Base-by-base conservation (phyloP, 1,140 invertebrate genomes). In the Leguminivora glycinivorella region DNA sequence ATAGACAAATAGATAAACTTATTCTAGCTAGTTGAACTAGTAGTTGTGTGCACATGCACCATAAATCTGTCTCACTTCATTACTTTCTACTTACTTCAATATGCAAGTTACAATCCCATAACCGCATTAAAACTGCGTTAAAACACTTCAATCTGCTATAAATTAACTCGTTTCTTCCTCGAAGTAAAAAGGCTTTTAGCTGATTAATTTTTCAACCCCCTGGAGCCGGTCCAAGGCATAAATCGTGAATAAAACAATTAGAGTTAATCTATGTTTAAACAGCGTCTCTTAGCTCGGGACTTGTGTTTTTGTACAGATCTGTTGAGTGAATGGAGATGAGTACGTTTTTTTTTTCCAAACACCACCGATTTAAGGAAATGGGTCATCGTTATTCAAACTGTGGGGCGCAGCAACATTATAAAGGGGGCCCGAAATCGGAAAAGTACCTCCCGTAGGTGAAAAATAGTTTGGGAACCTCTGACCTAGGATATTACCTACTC, bases 181-280 rank as follows among this genome's bases (percentile, higher is more conserved):
- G 63, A 67, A 67, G 29, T 34, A 67, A 67, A 67, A 67, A 67
- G 22, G 34, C 66, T 67, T 67, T 67, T 43, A 67, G 34, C 66
- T 40, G 66, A 67, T 67, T 67, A 67, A 67, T 67, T 67, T 67
- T 67, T 67, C 66, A 67, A 34, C 66, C 66, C 34, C 17, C 66
- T 67, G 66, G 66, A 67, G 34, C 10, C 34, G 17, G 31, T 67
- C 66, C 66, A 67, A 67, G 31, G 24, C 31, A 67, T 67, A 67
- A 67, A 67, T 67, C 38, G 9, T 67, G 66, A 40, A 34, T 38
- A 67, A 43, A 38, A 67, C 66, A 67, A 67, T 67, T 67, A 67
- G 66, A 67, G 66, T 67, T 67, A 67, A 67, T 67, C 34, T 67
- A 24, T 40, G 66, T 40, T 67, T 67, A 67, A 67, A 67, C 66